Percentiles rank a stretch among this genome's conserved stretches.
These are phyloP conservation scores for Tipula confusa DNA, from an alignment of 2,888 invertebrate species.

Conservation along the genomic window DNA sequence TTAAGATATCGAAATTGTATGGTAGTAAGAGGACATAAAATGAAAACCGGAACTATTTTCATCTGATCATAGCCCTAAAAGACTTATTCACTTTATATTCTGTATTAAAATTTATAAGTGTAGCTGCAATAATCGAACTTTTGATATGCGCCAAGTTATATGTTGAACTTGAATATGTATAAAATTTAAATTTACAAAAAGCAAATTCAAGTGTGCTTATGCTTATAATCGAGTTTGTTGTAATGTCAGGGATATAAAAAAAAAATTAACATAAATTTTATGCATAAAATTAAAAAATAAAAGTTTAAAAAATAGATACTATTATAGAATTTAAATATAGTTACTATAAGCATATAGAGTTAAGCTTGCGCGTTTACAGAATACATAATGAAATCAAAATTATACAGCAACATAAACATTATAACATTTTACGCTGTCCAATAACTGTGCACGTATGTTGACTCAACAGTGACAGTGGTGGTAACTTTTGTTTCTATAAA, in stretches of 20 bases:
- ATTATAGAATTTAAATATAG: not conserved
- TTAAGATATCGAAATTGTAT: not conserved
- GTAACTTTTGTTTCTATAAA: not conserved
- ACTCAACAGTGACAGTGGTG: too few species aligned
- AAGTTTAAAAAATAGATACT: not conserved
- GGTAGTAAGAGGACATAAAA: too few species aligned
- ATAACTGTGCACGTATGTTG: not conserved
- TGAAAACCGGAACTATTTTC: not conserved
- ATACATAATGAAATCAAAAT: not conserved
- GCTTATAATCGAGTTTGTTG: not conserved
- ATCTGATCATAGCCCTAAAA: not conserved
- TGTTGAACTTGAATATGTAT: not conserved
- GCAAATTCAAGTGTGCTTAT: not conserved
- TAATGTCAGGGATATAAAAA: constrained; percentile 15
- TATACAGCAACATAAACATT: not conserved
- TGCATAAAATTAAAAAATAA: not conserved
- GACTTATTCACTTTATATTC: not conserved
- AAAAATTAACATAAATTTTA: not conserved
- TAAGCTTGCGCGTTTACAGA: not conserved
- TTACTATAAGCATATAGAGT: not conserved
- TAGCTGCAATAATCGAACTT: not conserved
- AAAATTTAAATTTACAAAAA: not conserved
- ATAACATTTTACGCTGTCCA: not conserved
- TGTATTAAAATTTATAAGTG: not conserved
- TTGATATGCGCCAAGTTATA: not conserved